Conservation (phyloP, 1,140 invertebrate genomes). For the Drosophila ananassae region DNA sequence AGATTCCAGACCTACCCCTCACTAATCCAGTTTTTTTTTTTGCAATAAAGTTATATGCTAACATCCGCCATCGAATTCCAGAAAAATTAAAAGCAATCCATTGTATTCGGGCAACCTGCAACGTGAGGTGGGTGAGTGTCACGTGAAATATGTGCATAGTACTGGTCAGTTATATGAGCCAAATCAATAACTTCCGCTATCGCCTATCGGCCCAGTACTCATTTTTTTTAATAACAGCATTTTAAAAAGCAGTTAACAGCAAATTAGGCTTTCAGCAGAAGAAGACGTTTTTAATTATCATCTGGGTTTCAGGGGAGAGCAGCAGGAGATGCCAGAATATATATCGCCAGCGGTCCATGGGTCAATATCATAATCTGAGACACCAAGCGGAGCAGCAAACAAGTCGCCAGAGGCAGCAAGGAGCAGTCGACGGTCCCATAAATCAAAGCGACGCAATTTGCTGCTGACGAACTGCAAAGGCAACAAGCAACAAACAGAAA, state of each 20-base stretch:
- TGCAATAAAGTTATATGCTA: slow-evolving; percentile 7
- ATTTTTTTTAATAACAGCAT: slow-evolving; percentile 62
- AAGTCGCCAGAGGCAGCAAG: slow-evolving; percentile 64
- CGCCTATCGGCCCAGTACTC: not conserved
- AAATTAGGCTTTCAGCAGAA: slow-evolving; percentile 75
- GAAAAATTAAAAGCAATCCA: slow-evolving; percentile 10
- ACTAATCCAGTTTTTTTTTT: not conserved
- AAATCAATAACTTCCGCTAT: slow-evolving; percentile 69
- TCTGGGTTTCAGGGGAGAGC: slow-evolving; percentile 46
- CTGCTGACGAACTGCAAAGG: slow-evolving; percentile 76
- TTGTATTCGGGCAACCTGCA: slow-evolving; percentile 14
- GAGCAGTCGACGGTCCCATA: slow-evolving; percentile 66
- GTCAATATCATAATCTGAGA: slow-evolving; percentile 83
- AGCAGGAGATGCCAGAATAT: slow-evolving; percentile 13
- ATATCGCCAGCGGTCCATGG: slow-evolving; percentile 73
- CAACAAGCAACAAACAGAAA: slow-evolving; percentile 34
- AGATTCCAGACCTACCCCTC: slow-evolving; percentile 11
- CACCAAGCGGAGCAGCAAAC: slow-evolving; percentile 60
- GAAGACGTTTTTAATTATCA: slow-evolving; percentile 80
- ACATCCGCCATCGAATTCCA: slow-evolving; percentile 10
- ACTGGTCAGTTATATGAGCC: slow-evolving; percentile 3
- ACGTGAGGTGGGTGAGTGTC: slow-evolving; percentile 18
- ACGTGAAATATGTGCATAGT: slow-evolving; percentile 10
- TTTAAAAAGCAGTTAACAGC: slow-evolving; percentile 75
- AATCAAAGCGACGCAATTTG: slow-evolving; percentile 82